A percentile compares a stretch with the other conserved stretches of the same genome.
Evolutionary conservation across 2,113 vertebrate species (phyloP).

Genomic region (Ciconia boyciana): DNA sequence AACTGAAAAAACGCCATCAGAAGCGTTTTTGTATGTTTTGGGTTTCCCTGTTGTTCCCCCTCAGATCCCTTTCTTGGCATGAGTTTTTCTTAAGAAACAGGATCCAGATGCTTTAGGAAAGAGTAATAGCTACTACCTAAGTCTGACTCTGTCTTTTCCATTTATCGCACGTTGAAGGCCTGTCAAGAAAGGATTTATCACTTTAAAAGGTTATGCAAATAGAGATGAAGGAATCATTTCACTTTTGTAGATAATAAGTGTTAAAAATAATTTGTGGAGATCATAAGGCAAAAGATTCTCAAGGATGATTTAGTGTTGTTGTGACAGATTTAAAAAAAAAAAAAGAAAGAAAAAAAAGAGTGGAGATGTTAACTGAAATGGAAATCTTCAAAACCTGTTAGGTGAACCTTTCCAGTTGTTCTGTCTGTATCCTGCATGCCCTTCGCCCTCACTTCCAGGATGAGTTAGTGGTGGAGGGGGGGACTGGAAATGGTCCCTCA

Average conservation of each 20-base stretch:
- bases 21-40: not conserved
- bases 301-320: not conserved
- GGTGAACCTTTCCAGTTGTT: not conserved
- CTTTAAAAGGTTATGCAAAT: not conserved
- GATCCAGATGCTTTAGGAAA: not conserved
- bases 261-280: slow-evolving; percentile 23
- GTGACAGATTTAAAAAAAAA: not conserved
- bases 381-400: not conserved
- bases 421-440: not conserved
- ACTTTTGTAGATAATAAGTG: not conserved
- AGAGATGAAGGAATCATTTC: not conserved
- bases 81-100: not conserved
- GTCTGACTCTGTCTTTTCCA: not conserved
- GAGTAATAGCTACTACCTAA: not conserved
- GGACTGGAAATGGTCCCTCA: not conserved
- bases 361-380: not conserved
- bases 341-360: not conserved
- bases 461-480: not conserved
- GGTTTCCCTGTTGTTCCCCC: not conserved
- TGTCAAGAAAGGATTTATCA: not conserved
- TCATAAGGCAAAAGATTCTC: not conserved
- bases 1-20: not conserved
- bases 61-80: not conserved
- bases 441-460: not conserved
- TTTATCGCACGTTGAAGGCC: not conserved